Conservation (phyloP, 2,888 invertebrate genomes). For the Tetheella fluctuosa region DNA sequence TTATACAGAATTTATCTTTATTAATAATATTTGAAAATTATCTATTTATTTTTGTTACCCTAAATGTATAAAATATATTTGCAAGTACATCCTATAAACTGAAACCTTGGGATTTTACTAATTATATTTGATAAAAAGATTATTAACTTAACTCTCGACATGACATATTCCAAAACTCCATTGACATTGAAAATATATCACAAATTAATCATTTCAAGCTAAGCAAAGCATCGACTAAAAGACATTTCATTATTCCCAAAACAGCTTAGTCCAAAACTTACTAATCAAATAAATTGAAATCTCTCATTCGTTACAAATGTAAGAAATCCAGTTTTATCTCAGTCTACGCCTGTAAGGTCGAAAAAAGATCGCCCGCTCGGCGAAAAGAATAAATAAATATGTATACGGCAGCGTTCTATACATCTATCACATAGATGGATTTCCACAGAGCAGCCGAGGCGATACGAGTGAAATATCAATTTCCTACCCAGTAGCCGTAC, state of each 20-base stretch:
- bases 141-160: too few species aligned
- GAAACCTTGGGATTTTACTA: too few species aligned
- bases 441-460: conserved; percentile 39
- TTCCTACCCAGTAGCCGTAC: conserved; percentile 62
- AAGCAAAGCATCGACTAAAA: neutral
- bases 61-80: neutral
- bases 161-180: too few species aligned
- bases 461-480: conserved; percentile 74
- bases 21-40: conserved; percentile 11
- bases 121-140: too few species aligned
- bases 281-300: conserved; percentile 5
- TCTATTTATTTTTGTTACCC: conserved; percentile 3
- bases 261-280: neutral
- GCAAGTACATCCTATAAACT: neutral
- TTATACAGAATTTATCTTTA: neutral
- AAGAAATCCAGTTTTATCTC: conserved; percentile 6
- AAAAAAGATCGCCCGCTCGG: conserved; percentile 3
- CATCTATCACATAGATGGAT: conserved; percentile 36
- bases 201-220: neutral
- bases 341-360: neutral
- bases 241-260: neutral
- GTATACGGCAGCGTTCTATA: conserved; percentile 13
- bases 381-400: conserved; percentile 18
- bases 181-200: neutral
- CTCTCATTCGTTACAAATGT: neutral